phyloP scores from a whole-genome alignment of 2,797 vertebrate genomes.

The Chlorospingus flavigularis region DNA sequence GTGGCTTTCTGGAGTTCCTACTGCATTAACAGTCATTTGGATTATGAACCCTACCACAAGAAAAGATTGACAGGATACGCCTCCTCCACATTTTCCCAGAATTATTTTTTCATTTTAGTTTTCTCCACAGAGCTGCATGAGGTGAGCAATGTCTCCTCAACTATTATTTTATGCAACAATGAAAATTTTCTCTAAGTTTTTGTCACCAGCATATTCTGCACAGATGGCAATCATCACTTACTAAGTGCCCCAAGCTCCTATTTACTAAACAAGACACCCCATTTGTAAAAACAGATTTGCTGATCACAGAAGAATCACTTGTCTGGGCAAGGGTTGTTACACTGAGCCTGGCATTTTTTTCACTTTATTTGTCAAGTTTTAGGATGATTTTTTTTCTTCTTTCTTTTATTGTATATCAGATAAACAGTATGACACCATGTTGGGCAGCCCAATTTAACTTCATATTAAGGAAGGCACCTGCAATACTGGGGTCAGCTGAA shows the following conservation, averaged over 20 bases:
- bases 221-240: not conserved
- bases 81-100: accelerated
- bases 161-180: not conserved
- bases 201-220: not conserved
- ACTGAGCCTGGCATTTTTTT: not conserved
- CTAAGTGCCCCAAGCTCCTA: not conserved
- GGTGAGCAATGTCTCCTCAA: not conserved
- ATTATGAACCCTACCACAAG: not conserved
- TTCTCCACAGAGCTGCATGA: not conserved
- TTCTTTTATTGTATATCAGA: not conserved
- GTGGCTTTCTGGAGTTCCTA: not conserved
- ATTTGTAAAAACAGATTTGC: not conserved
- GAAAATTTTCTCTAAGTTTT: not conserved
- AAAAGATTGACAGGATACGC: not conserved
- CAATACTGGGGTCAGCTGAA: not conserved
- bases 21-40: not conserved
- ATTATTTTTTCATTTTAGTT: not conserved
- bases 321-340: not conserved
- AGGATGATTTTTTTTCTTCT: not conserved
- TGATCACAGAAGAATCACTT: not conserved
- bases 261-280: not conserved
- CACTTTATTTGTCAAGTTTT: not conserved
- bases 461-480: not conserved
- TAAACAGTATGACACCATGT: not conserved
- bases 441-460: not conserved